A percentile compares a stretch with the other conserved stretches of the same genome.
Conservation (phyloP, 2,888 invertebrate genomes). For the Tipula vernalis region DNA sequence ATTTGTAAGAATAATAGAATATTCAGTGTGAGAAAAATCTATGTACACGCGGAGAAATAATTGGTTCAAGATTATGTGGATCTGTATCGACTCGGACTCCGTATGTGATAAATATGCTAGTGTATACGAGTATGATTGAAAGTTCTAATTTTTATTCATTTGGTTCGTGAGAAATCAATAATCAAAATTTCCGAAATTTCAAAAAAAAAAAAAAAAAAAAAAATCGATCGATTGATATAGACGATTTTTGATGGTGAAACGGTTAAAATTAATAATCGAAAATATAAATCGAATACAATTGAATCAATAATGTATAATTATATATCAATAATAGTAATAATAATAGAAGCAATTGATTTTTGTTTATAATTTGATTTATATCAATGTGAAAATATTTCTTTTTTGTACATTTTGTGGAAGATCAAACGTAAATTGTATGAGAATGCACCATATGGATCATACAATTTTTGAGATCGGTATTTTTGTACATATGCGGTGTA, state of each 20-base stretch:
- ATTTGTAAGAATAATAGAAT: conserved; percentile 4
- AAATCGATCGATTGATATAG: neutral
- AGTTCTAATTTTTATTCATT: neutral
- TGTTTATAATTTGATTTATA: neutral
- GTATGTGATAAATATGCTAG: neutral
- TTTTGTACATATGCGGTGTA: neutral
- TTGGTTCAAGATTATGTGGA: neutral
- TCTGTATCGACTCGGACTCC: neutral
- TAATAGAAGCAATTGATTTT: conserved; percentile 4
- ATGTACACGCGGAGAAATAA: neutral
- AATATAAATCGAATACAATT: neutral
- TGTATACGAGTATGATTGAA: neutral
- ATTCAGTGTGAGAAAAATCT: neutral
- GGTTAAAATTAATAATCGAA: neutral
- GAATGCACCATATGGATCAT: neutral
- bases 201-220: neutral
- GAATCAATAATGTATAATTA: neutral
- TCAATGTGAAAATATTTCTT: neutral
- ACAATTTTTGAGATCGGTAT: neutral
- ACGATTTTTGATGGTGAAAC: neutral
- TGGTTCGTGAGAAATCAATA: neutral
- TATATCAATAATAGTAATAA: neutral
- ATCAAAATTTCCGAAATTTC: neutral
- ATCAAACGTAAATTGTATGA: neutral
- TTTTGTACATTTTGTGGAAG: neutral